phyloP scores from a whole-genome alignment of 2,797 vertebrate genomes.

The Cyclura pinguis region DNA sequence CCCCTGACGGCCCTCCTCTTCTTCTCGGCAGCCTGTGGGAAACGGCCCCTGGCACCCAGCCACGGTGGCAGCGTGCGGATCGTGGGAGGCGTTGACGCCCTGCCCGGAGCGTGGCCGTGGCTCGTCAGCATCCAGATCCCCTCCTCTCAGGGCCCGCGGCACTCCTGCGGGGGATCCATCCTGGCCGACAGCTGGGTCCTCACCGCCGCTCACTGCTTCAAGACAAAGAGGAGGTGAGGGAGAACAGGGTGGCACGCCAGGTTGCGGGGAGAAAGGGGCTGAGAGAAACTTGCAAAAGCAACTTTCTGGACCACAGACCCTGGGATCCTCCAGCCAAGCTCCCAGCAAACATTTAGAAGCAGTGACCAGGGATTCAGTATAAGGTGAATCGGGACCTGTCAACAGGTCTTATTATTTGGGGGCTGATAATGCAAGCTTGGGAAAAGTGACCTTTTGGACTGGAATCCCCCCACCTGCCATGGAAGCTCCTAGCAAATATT shows the following conservation, averaged over 20 bases:
- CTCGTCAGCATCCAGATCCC: slow-evolving; percentile 57
- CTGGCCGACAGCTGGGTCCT: slow-evolving; percentile 49
- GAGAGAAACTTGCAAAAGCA: neutral
- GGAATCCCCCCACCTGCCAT: no score
- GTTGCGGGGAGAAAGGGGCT: no score
- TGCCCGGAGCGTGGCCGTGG: slow-evolving; percentile 60
- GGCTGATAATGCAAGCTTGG: no score
- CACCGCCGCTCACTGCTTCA: slow-evolving; percentile 63
- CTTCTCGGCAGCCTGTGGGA: slow-evolving; percentile 27
- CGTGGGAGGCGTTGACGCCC: slow-evolving; percentile 48
- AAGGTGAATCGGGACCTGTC: no score
- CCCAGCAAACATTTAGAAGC: neutral
- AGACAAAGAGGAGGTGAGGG: slow-evolving; percentile 48
- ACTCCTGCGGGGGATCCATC: slow-evolving; percentile 55
- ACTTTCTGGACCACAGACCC: neutral
- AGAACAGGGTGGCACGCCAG: fast-evolving
- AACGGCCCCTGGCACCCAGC: slow-evolving; percentile 18
- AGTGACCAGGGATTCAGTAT: no score
- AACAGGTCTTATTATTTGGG: no score
- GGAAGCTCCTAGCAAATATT: no score
- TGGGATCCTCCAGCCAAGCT: neutral
- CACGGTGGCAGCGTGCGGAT: slow-evolving; percentile 27
- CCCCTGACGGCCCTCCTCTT: neutral
- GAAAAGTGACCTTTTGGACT: no score
- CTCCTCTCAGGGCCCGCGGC: slow-evolving; percentile 5